Base-by-base conservation (phyloP, 2,113 vertebrate species). In the Scophthalmus maximus region DNA sequence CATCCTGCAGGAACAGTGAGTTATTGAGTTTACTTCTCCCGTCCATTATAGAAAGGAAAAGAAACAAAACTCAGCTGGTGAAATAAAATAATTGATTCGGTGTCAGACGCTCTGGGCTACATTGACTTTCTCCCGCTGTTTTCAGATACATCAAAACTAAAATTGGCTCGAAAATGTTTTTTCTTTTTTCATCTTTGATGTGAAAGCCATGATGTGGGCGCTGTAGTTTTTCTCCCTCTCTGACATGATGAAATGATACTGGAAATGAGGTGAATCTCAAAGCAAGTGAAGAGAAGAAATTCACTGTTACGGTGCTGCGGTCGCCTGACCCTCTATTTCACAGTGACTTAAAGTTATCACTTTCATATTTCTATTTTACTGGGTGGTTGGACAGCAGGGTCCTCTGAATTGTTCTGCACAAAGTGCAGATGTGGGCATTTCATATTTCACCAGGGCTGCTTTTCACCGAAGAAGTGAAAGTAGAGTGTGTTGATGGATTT, bases 1-100 rank as follows among this genome's bases (percentile, higher is more conserved):
- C 81, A 84, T 95, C 93, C 94, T 97, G 64, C 95, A 91, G 63
- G 96, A 97, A 86, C 94, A 93, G 96, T 97, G 93, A 96, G 96
- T 96, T 74, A 20, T n/a, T 30, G 14, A 47, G 1, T 49, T 64
- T 79, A 8, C 60, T 10, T 40, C 42, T 46, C 40, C 40, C n/a
- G 6, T 11, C 1, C 18, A 27, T 8, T 2, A n/a, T n/a, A 36
- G 27, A 53, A 53, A 46, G 8, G 38, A 32, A 30, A 36, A 26
- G 49, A 59, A 23, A 38, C 1, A 10, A 22, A 47, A 9, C 14
- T 46, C n/a, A 22, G 8, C 18, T 46, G 44, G n/a, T 46, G 3
- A 46, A 46, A 46, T 46, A 20, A 46, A 15, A 15, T n/a, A 15
- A 40, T 40, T 40, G 11, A 29, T 61, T 36, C 71, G 22, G 42